These are phyloP conservation scores for Perognathus longimembris DNA, from an alignment of 2,113 vertebrate species.

Conservation along the genomic window DNA sequence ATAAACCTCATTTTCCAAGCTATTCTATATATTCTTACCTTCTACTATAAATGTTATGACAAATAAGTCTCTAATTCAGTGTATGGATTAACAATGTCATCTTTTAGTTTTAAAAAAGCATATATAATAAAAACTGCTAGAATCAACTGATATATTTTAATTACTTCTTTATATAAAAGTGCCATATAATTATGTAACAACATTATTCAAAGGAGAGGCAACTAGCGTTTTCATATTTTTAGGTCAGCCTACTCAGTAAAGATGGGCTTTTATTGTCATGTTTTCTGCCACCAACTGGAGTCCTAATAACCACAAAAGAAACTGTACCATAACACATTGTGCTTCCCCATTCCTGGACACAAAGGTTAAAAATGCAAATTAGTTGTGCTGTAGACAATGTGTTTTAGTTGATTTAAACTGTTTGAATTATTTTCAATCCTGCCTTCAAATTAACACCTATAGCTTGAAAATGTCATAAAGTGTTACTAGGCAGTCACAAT, in stretches of 20 bases:
- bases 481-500: neutral
- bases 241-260: neutral
- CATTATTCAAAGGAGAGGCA: neutral
- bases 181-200: neutral
- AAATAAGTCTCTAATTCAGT: neutral
- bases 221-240: neutral
- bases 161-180: constrained; percentile 13
- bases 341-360: neutral
- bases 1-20: neutral
- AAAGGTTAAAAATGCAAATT: neutral
- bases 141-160: constrained; percentile 14
- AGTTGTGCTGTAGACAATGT: neutral
- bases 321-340: neutral
- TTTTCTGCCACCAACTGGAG: neutral
- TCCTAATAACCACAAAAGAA: neutral
- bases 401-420: neutral
- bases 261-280: neutral
- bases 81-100: constrained; percentile 2
- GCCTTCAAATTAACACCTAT: constrained; percentile 12
- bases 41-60: neutral
- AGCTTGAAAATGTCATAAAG: constrained; percentile 15
- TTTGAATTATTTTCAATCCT: constrained; percentile 8
- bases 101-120: neutral
- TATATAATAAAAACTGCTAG: neutral
- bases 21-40: neutral